phyloP scores from a whole-genome alignment of 1,140 invertebrate genomes.

The Cotesia typhae region DNA sequence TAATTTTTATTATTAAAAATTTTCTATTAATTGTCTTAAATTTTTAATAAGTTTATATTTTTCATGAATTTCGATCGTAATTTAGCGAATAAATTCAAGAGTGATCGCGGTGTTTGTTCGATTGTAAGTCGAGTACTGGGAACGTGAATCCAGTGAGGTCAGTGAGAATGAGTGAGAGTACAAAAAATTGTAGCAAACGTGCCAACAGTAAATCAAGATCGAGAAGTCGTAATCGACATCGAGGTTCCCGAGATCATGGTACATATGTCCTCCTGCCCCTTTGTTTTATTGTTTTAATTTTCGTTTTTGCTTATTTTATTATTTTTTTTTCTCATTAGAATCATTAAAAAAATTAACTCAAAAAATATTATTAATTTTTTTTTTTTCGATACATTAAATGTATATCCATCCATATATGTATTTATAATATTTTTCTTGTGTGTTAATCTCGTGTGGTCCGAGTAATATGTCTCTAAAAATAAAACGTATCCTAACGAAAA shows the following conservation, averaged over 20 bases:
- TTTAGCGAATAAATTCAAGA: neutral
- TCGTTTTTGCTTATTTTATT: conserved; percentile 3
- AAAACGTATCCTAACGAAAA: too few relatives aligned
- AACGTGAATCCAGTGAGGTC: conserved; percentile 16
- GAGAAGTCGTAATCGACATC: conserved; percentile 55
- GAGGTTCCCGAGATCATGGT: conserved; percentile 59
- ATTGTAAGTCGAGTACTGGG: conserved; percentile 14
- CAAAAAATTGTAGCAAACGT: conserved; percentile 48
- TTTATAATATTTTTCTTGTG: too few relatives aligned
- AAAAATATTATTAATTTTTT: too few relatives aligned
- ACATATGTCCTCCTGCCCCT: conserved; percentile 25
- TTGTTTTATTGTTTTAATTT: neutral
- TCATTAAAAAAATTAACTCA: too few relatives aligned
- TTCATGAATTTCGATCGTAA: neutral
- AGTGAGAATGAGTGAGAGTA: conserved; percentile 51
- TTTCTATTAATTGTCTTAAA: neutral
- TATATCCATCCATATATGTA: too few relatives aligned
- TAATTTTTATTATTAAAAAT: neutral
- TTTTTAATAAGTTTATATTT: neutral
- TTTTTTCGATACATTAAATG: too few relatives aligned
- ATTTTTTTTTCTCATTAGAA: too few relatives aligned
- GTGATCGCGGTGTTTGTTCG: neutral
- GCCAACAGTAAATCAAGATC: conserved; percentile 55
- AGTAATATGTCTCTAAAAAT: too few relatives aligned
- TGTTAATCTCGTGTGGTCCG: too few relatives aligned